Conservation (phyloP, 2,888 invertebrate species). For the Serrognathus titanus region DNA sequence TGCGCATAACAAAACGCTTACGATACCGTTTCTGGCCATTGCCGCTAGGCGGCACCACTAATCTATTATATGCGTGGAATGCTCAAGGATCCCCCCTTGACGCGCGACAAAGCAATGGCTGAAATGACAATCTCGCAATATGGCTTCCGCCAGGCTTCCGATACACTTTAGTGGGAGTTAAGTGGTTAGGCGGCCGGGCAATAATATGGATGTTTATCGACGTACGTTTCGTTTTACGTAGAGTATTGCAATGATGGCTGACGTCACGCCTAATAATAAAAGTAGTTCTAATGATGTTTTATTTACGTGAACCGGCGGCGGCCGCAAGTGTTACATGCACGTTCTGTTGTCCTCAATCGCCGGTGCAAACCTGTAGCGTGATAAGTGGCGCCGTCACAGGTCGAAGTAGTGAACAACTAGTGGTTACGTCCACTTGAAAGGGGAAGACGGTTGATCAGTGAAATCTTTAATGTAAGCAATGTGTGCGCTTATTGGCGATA, state of each 20-base stretch:
- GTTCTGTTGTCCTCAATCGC: background rate
- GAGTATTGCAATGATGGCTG: no score
- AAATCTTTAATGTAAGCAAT: slow-evolving; percentile 48
- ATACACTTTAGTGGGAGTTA: slow-evolving; percentile 29
- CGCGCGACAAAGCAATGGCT: slow-evolving; percentile 22
- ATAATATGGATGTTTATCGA: no score
- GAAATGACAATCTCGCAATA: slow-evolving; percentile 34
- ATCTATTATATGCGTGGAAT: slow-evolving; percentile 17
- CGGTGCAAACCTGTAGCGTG: slow-evolving; percentile 32
- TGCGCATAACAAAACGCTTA: slow-evolving; percentile 4
- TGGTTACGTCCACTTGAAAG: slow-evolving; percentile 24
- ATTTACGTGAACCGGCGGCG: no score
- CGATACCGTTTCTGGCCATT: slow-evolving; percentile 30
- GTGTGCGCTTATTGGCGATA: slow-evolving; percentile 31
- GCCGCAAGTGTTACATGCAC: background rate
- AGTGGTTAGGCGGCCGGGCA: no score
- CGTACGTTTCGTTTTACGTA: no score
- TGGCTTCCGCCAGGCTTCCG: slow-evolving; percentile 39
- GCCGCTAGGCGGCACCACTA: slow-evolving; percentile 37
- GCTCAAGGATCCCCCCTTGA: slow-evolving; percentile 5
- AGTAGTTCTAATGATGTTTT: no score
- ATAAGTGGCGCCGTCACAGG: slow-evolving; percentile 44
- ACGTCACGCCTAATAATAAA: no score
- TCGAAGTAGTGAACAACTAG: slow-evolving; percentile 34
- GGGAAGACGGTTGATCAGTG: slow-evolving; percentile 48